These are phyloP conservation scores for Drosophila micromelanica DNA, from an alignment of 1,140 invertebrate genomes.

Conservation along the genomic window DNA sequence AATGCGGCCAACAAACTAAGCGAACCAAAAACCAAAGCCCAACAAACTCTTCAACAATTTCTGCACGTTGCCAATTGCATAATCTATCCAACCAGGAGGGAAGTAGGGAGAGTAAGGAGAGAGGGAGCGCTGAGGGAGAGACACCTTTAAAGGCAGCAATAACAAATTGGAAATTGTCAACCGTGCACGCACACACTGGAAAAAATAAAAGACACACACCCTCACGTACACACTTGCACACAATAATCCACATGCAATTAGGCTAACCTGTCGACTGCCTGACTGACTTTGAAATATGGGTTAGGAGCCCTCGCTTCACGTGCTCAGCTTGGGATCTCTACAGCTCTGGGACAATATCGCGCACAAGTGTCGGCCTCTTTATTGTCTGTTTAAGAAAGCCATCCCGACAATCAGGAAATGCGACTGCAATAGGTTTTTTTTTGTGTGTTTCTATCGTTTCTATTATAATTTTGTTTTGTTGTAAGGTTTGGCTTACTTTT, in stretches of 20 bases:
- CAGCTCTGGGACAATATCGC: slow-evolving; percentile 20
- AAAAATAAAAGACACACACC: slow-evolving; percentile 2
- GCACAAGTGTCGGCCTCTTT: slow-evolving; percentile 9
- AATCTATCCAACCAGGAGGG: slow-evolving; percentile 30
- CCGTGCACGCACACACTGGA: slow-evolving; percentile 16
- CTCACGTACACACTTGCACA: slow-evolving; percentile 12
- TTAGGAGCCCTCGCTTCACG: slow-evolving; percentile 51
- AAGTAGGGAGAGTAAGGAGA: not conserved
- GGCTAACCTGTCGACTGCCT: slow-evolving; percentile 69
- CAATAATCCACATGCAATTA: slow-evolving; percentile 75
- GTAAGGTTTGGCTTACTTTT: slow-evolving; percentile 42
- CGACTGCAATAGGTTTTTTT: slow-evolving; percentile 49
- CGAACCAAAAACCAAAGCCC: slow-evolving; percentile 41
- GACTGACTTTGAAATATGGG: slow-evolving; percentile 82
- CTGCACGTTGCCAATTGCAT: slow-evolving; percentile 80
- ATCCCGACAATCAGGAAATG: slow-evolving; percentile 68
- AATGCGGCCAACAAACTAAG: slow-evolving; percentile 55
- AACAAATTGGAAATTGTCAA: slow-evolving; percentile 80
- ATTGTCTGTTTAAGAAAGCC: slow-evolving; percentile 50
- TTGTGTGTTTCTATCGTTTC: slow-evolving; percentile 15
- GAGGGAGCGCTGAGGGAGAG: slow-evolving; percentile 29
- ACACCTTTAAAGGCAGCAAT: slow-evolving; percentile 63
- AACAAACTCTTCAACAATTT: slow-evolving; percentile 62
- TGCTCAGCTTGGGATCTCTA: slow-evolving; percentile 30
- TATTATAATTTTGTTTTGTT: slow-evolving; percentile 35